Base-by-base conservation (phyloP, 1,140 invertebrate genomes). In the Zaprionus ornatus region DNA sequence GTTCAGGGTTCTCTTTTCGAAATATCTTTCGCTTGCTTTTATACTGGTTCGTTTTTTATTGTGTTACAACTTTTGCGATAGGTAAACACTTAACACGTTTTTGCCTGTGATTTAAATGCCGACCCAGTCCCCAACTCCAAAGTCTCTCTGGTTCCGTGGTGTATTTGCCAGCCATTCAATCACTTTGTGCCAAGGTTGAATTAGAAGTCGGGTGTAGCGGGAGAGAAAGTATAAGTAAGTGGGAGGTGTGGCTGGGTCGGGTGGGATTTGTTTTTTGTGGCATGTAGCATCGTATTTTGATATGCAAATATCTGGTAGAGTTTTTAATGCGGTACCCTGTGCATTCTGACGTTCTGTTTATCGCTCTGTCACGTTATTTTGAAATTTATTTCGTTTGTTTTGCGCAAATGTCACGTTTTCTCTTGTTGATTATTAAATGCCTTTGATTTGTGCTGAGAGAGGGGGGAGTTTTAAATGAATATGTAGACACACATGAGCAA, bases 21-120 rank as follows among this genome's bases (percentile, higher is more conserved):
- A 40, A 40, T n/a, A 40, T 40, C 15, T 40, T n/a, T 40, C 37
- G 15, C n/a, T 52, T 15, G 55, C 64, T 57, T 55, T 70, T 29
- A 57, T 23, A 57, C 59, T 77, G 45, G 15, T 40, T 52, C 15
- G 25, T n/a, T 62, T 62, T 77, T 68, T 66, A 67, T 69, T 66
- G 35, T 32, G 37, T 61, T 69, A 66, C 55, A 82, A 70, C 66
- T 77, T 87, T 77, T 83, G 70, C 70, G 63, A 87, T 87, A 87
- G 83, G 86, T 87, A 87, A 87, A 88, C 84, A 87, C 80, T 87
- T 87, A 87, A 80, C 84, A 87, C 83, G 83, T 88, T 87, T 83
- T 78, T 88, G 77, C 60, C 69, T 65, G 80, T 77, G 77, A 77
- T 79, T 82, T 86, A 77, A 83, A 83, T 71, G 71, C 77, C 57